phyloP scores from a whole-genome alignment of 2,797 vertebrate genomes.

The Salmo trutta region DNA sequence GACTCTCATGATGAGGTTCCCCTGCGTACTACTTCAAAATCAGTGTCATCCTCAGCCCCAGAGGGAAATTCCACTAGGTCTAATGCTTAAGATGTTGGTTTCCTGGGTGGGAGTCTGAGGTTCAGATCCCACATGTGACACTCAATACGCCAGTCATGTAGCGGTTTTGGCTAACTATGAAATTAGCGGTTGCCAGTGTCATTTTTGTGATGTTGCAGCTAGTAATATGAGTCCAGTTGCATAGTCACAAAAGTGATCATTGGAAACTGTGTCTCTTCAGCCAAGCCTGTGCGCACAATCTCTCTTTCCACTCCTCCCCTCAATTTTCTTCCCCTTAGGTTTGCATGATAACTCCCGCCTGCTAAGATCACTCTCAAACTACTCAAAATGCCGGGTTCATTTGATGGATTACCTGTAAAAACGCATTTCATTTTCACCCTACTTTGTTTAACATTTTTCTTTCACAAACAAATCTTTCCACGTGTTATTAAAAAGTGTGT shows the following conservation, averaged over 20 bases:
- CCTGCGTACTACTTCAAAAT: neutral
- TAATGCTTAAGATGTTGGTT: neutral
- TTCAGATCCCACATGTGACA: neutral
- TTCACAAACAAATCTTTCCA: too few relatives aligned
- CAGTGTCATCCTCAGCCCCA: neutral
- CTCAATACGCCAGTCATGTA: neutral
- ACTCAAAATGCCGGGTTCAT: constrained; percentile 73
- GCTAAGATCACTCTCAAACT: constrained; percentile 69
- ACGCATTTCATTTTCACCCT: neutral
- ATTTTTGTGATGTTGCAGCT: constrained; percentile 99
- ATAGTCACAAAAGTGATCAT: constrained; percentile 99
- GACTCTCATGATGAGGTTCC: too few relatives aligned
- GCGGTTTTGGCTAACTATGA: constrained; percentile 68
- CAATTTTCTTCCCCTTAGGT: constrained; percentile 79
- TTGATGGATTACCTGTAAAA: constrained; percentile 31
- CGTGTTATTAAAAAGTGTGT: too few relatives aligned
- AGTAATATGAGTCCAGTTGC: constrained; percentile 99
- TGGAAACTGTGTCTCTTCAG: constrained; percentile 98
- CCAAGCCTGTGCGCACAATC: constrained; percentile 90
- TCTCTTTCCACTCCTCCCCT: constrained; percentile 65
- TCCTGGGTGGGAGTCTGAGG: neutral
- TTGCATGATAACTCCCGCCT: constrained; percentile 78
- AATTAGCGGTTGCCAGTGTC: constrained; percentile 99
- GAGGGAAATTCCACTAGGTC: neutral
- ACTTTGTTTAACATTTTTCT: too few relatives aligned